Evolutionary conservation across 92 coral and sea anemone species (phyloP).

Genomic region (Actinostola sp.): DNA sequence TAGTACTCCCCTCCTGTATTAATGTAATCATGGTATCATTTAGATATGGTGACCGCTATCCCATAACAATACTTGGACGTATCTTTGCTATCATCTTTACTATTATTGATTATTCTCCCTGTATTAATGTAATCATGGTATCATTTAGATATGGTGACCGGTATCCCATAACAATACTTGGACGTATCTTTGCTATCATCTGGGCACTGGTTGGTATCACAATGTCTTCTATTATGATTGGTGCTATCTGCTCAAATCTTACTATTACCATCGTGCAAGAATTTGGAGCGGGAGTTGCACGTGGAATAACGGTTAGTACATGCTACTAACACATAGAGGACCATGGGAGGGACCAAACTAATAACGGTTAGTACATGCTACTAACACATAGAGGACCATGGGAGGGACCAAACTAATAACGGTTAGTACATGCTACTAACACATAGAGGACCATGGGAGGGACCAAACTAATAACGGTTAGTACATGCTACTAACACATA

Average conservation of each 20-base stretch:
- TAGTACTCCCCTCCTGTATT: no score
- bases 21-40: neutral
- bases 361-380: no score
- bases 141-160: conserved; percentile 69
- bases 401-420: no score
- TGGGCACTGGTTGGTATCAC: conserved; percentile 62
- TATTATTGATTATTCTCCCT: no score
- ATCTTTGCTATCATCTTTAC: conserved; percentile 54
- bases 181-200: conserved; percentile 52
- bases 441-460: no score
- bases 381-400: neutral
- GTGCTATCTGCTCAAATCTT: conserved; percentile 31
- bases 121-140: no score
- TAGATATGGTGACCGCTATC: conserved; percentile 75
- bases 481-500: no score
- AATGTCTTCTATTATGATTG: conserved; percentile 45
- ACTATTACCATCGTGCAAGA: conserved; percentile 56
- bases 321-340: neutral
- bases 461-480: no score
- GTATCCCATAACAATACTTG: conserved; percentile 45
- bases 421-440: no score
- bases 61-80: conserved; percentile 47
- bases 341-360: no score
- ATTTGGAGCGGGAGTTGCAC: neutral
- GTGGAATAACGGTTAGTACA: conserved; percentile 27